Base-by-base conservation (phyloP, 2,888 invertebrate species). In the Choreutis nemorana region DNA sequence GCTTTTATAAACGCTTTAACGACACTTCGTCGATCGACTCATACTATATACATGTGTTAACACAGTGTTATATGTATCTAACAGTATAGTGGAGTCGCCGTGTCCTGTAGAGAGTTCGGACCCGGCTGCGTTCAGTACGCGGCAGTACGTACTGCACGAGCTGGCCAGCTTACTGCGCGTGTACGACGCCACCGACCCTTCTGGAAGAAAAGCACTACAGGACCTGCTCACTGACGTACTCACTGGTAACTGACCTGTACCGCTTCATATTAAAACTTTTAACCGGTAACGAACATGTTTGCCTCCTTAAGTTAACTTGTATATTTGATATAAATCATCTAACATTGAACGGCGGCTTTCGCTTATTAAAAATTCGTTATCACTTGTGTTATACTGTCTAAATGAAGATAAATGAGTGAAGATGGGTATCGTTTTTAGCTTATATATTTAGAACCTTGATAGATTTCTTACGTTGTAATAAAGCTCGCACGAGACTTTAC, bases 181-280 rank as follows among this genome's bases (percentile, higher is more conserved):
- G 24, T 83, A 84, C 48, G 86, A 86, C 45, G 66, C 81, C 1
- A 68, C 81, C 1, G 86, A 87, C 52, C 81, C 83, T 25, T 67
- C 81, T 1, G 81, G 84, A 15, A 42, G 78, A 2, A 41, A 44
- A 2, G 64, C 70, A 0, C 40, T 79, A 28, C 67, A 70, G 30
- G 42, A 59, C 0, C 63, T 80, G 6, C 42, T 71, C 2, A 61
- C 60, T 10, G 71, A 72, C 23, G 50, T 54, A 0, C 52, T 67
- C 6, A 73, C 70, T 24, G 73, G 75, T 73, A 37, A 41, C 32
- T 23, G 6, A 10, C 3, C n/a, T 15, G 29, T 28, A 9, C 35
- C 39, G 1, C 29, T 44, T 1, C 39, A 40, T 26, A 42, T 41
- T 44, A 33, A 25, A n/a, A 18, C 3, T 3, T 23, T 3, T 4